phyloP scores from a whole-genome alignment of 2,113 vertebrate genomes.

The Epinephelus lanceolatus region DNA sequence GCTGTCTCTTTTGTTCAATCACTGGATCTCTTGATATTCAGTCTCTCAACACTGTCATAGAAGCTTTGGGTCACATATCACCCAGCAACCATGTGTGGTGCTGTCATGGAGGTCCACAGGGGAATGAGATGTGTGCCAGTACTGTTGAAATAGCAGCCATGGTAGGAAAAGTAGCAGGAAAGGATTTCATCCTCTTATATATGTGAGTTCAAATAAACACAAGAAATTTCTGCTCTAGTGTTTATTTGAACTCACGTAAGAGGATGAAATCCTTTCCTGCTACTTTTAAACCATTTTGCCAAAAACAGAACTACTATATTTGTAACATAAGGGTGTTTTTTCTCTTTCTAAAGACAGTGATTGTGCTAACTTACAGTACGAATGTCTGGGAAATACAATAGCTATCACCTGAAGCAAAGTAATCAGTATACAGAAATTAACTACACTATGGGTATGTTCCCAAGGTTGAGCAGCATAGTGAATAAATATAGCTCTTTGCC shows the following conservation, averaged over 20 bases:
- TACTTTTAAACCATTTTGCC: not conserved
- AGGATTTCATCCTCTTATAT: not conserved
- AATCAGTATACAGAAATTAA: not conserved
- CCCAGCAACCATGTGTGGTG: conserved; percentile 25
- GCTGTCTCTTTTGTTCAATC: conserved; percentile 15
- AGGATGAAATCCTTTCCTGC: no score
- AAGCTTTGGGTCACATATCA: conserved; percentile 34
- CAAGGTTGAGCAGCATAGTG: not conserved
- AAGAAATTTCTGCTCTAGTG: no score
- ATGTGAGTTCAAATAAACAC: not conserved
- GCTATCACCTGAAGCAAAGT: not conserved
- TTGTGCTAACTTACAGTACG: not conserved
- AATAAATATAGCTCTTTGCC: not conserved
- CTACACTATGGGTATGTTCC: not conserved
- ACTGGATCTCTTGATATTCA: conserved; percentile 25
- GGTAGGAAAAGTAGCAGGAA: not conserved
- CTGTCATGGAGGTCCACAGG: not conserved
- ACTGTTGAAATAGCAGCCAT: not conserved
- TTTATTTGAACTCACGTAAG: no score
- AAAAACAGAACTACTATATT: not conserved
- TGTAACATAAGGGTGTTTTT: not conserved
- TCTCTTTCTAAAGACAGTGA: not conserved
- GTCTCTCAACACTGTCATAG: conserved; percentile 25
- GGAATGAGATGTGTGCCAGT: conserved; percentile 1
- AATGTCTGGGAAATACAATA: not conserved